Conservation (phyloP, 2,797 vertebrate genomes). For the Rhinophrynus dorsalis region DNA sequence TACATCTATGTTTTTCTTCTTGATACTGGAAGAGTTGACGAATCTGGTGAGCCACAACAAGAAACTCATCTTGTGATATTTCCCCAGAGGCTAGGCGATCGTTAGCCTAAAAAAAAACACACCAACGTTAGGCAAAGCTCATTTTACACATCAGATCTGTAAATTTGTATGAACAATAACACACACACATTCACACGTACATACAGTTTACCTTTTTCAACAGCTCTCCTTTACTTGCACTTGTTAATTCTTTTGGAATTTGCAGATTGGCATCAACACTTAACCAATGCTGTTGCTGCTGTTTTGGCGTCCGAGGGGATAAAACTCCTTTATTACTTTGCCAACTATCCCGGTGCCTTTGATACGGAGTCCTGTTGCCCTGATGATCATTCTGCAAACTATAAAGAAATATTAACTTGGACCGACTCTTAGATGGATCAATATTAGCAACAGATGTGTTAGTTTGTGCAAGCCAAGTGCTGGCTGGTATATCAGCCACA, state of each 20-base stretch:
- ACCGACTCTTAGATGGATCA: too few species aligned
- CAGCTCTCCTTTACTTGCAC: constrained; percentile 91
- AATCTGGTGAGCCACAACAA: constrained; percentile 91
- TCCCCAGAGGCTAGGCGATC: constrained; percentile 85
- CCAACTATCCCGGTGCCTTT: constrained; percentile 82
- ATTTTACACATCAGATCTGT: neutral
- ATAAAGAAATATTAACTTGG: constrained; percentile 27
- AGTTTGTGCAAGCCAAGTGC: too few species aligned
- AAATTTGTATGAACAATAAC: neutral
- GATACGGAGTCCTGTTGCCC: constrained; percentile 74
- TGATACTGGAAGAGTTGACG: constrained; percentile 95
- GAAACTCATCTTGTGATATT: constrained; percentile 92
- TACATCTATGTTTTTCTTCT: constrained; percentile 88
- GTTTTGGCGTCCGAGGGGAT: constrained; percentile 82
- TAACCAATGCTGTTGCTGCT: constrained; percentile 85
- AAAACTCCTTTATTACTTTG: constrained; percentile 73
- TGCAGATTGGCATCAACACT: constrained; percentile 95
- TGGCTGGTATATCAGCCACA: too few species aligned
- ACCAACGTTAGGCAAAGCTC: neutral
- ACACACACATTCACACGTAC: neutral
- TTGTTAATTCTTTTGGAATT: constrained; percentile 90
- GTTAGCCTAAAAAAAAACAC: constrained; percentile 73
- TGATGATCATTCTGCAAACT: constrained; percentile 82
- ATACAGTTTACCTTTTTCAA: constrained; percentile 80
- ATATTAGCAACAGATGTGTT: too few species aligned